A percentile compares a stretch with the other conserved stretches of the same genome.
Conservation (phyloP, 2,113 vertebrate genomes). For the Eudorcas thomsonii region DNA sequence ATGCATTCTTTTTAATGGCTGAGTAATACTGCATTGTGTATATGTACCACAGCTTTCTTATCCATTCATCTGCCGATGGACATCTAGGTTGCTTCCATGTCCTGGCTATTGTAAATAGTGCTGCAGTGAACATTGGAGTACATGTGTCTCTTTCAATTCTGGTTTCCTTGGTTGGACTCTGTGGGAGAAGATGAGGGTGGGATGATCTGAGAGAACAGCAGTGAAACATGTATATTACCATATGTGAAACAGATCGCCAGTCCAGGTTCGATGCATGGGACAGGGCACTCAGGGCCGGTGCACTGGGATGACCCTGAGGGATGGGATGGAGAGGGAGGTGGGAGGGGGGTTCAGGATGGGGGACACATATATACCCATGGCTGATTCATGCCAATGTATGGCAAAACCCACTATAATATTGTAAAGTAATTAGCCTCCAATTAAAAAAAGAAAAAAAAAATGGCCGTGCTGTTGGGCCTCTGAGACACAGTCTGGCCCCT, state of each 20-base stretch:
- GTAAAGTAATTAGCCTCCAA: not conserved
- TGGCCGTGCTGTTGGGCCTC: not conserved
- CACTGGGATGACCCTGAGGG: not conserved
- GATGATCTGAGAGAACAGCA: not conserved
- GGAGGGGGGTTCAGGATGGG: not conserved
- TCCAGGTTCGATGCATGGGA: not conserved
- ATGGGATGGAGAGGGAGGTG: not conserved
- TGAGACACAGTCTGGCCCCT: not conserved
- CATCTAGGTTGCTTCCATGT: not conserved
- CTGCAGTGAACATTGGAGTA: not conserved
- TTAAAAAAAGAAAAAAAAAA: not conserved
- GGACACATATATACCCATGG: not conserved
- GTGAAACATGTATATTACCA: not conserved
- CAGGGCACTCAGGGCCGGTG: not conserved
- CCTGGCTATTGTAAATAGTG: not conserved
- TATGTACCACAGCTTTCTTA: not conserved
- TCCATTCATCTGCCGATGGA: not conserved
- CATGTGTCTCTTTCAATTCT: not conserved
- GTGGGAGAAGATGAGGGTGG: not conserved
- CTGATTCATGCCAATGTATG: not conserved
- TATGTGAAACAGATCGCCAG: not conserved
- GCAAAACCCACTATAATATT: not conserved
- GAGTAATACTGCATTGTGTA: not conserved
- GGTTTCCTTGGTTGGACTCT: not conserved
- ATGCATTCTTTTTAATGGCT: not conserved